These are phyloP conservation scores for Agonopterix heracliana DNA, from an alignment of 2,888 invertebrate species.

Conservation along the genomic window DNA sequence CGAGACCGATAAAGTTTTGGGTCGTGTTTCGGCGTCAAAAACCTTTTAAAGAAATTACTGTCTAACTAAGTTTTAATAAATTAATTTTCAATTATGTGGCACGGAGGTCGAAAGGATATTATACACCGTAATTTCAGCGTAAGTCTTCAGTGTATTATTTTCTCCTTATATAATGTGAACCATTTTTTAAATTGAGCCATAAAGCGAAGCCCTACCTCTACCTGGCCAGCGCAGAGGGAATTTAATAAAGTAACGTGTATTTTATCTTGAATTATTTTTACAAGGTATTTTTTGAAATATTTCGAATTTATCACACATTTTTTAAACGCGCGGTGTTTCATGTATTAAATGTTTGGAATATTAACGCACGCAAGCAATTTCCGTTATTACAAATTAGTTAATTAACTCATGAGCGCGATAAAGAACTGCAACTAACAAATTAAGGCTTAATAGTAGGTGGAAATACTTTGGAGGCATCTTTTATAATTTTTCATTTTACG, in stretches of 20 bases:
- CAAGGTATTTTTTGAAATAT: constrained; percentile 34
- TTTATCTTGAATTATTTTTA: constrained; percentile 55
- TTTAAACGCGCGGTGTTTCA: neutral
- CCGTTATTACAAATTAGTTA: too few species aligned
- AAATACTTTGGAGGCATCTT: too few species aligned
- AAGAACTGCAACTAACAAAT: too few species aligned
- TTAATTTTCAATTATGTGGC: constrained; percentile 16
- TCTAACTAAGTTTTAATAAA: constrained; percentile 7
- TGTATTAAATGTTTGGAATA: neutral
- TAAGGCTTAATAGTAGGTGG: too few species aligned
- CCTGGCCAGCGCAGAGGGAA: constrained; percentile 49
- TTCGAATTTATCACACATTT: constrained; percentile 17
- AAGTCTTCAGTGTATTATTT: constrained; percentile 53
- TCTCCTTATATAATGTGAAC: constrained; percentile 52
- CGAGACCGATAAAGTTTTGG: constrained; percentile 33
- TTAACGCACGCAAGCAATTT: too few species aligned
- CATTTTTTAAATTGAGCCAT: constrained; percentile 65
- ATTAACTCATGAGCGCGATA: too few species aligned
- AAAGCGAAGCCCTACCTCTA: constrained; percentile 53
- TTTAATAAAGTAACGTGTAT: constrained; percentile 66
- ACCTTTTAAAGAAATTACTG: constrained; percentile 34
- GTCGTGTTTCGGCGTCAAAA: constrained; percentile 25
- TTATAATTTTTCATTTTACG: too few species aligned
- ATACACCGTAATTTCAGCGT: constrained; percentile 41
- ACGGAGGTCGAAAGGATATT: constrained; percentile 26